Evolutionary conservation across 2,113 vertebrate species (phyloP).

Genomic region (Phylloscopus whistleri): DNA sequence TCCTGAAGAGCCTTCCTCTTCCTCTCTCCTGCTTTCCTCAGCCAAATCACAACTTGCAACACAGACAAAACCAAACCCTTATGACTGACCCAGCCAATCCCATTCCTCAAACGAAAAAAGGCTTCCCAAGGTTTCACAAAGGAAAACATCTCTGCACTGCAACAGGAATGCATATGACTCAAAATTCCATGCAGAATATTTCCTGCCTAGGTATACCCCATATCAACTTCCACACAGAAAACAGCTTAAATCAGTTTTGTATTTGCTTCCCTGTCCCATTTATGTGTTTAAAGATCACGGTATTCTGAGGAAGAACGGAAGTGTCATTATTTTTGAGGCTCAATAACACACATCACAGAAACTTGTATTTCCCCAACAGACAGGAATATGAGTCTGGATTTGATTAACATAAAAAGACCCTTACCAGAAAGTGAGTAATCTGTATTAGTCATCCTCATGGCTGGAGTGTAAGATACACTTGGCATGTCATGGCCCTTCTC

Average conservation of each 20-base stretch:
- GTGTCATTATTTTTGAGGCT: background rate
- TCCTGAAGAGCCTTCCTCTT: background rate
- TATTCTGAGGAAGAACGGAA: background rate
- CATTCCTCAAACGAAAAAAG: background rate
- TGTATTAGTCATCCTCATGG: conserved; percentile 90
- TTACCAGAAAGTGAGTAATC: conserved; percentile 97
- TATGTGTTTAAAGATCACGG: background rate
- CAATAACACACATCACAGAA: background rate
- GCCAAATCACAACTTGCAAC: background rate
- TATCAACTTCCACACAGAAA: background rate
- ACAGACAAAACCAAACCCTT: background rate
- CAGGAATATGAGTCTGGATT: conserved; percentile 13
- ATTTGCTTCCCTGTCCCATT: background rate
- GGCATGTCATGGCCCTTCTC: conserved; percentile 95
- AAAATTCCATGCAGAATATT: background rate
- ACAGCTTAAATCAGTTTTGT: background rate
- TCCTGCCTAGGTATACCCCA: background rate
- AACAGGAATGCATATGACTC: background rate
- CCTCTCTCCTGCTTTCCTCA: background rate
- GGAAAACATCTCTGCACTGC: background rate
- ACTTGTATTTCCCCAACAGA: background rate
- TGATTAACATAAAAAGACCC: conserved; percentile 55
- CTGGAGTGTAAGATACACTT: conserved; percentile 93
- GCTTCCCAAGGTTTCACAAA: background rate
- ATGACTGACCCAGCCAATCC: background rate